Evolutionary conservation across 2,888 invertebrate species (phyloP), one percentile per base, ranked within the genome.

Genomic region (Tetropium fuscum): DNA sequence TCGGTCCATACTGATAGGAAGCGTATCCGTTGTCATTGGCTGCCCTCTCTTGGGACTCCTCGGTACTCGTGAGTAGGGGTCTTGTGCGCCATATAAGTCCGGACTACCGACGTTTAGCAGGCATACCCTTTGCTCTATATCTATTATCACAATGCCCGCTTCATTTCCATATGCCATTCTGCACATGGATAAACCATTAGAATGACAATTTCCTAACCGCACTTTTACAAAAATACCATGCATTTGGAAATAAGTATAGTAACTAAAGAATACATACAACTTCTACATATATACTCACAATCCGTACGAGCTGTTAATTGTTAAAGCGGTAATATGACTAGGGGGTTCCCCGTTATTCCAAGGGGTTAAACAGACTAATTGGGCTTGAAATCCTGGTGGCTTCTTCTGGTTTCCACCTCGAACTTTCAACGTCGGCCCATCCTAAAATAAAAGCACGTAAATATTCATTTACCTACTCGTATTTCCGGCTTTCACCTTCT

Each of bases 101-200:
- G 92, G 90, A 72, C 95, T 93, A 70, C 92, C 92, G 81, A 95
- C 88, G 83, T 94, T 96, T 70, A 93, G 86, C 78, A 98, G 87
- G 82, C 93, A 92, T 68, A 90, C 87, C 84, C 94, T 94, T 83
- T 97, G 96, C 80, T 94, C 87, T 82, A 94, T 90, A 86, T 98
- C 98, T 79, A 97, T 90, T 83, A 98, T 91, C 81, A 95, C 96
- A 81, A 98, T 86, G 74, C 98, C 97, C 75, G 93, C 91, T 84
- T 98, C 97, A 81, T 95, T 97, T 76, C 98, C 98, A 86, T 97
- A 98, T 77, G 97, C 95, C 90, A 98, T 88, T 81, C 98, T 98
- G 84, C 6, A 27, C 6, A 2, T 27, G 27, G 7, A 27, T 27
- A 25, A 8, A 6, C 25, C 27, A 5, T 10, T 2, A 45, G 15